Evolutionary conservation across 1,140 invertebrate species (phyloP).

Genomic region (Drosophila equinoxialis): DNA sequence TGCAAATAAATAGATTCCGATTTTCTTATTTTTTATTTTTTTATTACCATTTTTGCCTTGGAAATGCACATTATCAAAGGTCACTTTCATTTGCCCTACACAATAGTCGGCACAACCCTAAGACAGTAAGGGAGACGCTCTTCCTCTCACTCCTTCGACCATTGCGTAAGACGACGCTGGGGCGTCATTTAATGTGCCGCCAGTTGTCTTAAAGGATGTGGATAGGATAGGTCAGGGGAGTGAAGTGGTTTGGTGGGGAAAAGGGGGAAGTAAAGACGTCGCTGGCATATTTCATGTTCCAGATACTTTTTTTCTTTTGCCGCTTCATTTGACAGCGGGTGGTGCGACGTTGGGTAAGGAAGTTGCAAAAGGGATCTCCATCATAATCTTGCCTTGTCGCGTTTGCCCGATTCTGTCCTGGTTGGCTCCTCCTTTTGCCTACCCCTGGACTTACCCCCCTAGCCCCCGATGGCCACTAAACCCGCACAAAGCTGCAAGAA

Average conservation of each 20-base stretch:
- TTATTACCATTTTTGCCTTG: not conserved
- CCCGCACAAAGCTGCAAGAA: conserved; percentile 47
- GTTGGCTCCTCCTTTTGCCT: not conserved
- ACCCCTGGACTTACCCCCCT: not conserved
- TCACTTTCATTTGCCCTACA: not conserved
- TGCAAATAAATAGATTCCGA: too few species aligned
- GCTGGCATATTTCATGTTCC: conserved; percentile 80
- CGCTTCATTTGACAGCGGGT: conserved; percentile 78
- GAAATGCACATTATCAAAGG: not conserved
- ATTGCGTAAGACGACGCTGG: conserved; percentile 80
- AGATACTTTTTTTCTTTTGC: conserved; percentile 71
- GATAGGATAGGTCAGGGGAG: too few species aligned
- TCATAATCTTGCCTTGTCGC: conserved; percentile 65
- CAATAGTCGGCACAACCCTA: conserved; percentile 9
- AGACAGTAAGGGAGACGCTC: not conserved
- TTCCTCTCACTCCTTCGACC: conserved; percentile 46
- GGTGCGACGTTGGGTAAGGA: not conserved
- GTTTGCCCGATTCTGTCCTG: not conserved
- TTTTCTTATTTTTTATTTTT: not conserved
- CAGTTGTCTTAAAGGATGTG: conserved; percentile 65
- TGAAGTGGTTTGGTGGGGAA: not conserved
- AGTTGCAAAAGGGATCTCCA: conserved; percentile 43
- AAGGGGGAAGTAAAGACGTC: conserved; percentile 51
- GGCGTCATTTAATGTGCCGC: conserved; percentile 80
- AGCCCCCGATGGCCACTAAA: not conserved